Conservation (phyloP, 2,113 vertebrate species). For the Toxotes chatareus region DNA sequence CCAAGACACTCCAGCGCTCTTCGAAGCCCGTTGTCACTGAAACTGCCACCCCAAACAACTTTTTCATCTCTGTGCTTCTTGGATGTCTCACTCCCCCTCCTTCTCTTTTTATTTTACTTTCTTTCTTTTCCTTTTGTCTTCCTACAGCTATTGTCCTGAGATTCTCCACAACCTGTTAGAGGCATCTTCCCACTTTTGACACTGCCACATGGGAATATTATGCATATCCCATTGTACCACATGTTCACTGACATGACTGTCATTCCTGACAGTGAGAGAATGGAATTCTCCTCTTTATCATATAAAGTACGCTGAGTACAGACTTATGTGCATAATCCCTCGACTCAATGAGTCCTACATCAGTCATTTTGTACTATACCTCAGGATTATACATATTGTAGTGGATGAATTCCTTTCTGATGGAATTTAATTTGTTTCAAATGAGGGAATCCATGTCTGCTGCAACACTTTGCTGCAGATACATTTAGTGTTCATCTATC, state of each 20-base stretch:
- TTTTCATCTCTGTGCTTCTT: not conserved
- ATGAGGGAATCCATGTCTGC: conserved; percentile 40
- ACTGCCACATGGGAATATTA: not conserved
- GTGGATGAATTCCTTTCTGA: conserved; percentile 29
- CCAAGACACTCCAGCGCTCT: conserved; percentile 8
- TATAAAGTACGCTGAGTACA: conserved; percentile 8
- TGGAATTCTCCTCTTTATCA: conserved; percentile 35
- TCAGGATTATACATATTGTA: conserved; percentile 34
- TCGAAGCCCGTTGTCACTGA: conserved; percentile 21
- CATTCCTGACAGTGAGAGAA: conserved; percentile 37
- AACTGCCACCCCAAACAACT: conserved; percentile 17
- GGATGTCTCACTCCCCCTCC: not conserved
- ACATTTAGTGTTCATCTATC: not conserved
- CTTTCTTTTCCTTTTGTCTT: conserved; percentile 4
- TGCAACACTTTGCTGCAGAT: conserved; percentile 19
- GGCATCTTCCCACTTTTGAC: not conserved
- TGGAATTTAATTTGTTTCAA: conserved; percentile 35
- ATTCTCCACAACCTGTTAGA: conserved; percentile 14
- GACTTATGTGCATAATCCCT: conserved; percentile 38
- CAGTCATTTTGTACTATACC: conserved; percentile 42
- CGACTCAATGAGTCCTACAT: conserved; percentile 14
- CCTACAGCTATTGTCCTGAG: conserved; percentile 12
- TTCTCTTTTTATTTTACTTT: conserved; percentile 26
- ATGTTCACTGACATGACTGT: conserved; percentile 31
- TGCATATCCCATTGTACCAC: conserved; percentile 23